Percentiles rank a stretch among this genome's conserved stretches.
phyloP scores from a whole-genome alignment of 1,140 invertebrate species.

The Triops longicaudatus region DNA sequence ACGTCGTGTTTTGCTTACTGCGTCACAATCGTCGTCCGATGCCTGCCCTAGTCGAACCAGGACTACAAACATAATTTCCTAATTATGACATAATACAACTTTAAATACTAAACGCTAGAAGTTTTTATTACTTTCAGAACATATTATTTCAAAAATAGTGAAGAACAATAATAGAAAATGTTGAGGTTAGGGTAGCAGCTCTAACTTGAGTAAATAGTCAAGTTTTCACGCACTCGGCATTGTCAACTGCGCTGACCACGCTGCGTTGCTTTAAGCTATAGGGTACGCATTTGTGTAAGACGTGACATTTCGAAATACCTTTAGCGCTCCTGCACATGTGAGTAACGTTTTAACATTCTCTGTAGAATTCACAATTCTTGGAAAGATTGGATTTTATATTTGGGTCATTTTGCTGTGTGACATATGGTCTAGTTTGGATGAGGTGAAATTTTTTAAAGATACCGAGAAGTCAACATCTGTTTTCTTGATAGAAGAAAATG shows the following conservation, averaged over 20 bases:
- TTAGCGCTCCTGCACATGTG: background rate
- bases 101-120: background rate
- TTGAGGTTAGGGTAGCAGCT: background rate
- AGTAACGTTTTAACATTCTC: background rate
- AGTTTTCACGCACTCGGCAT: background rate
- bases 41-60: background rate
- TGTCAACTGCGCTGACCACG: conserved; percentile 1
- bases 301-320: background rate
- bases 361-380: background rate
- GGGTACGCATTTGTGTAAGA: background rate
- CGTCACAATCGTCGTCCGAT: background rate
- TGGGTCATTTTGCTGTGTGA: background rate
- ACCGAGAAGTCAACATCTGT: background rate
- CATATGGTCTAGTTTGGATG: background rate
- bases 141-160: background rate
- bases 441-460: background rate
- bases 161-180: background rate
- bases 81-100: no score
- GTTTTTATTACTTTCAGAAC: background rate
- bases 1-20: conserved; percentile 2
- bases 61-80: background rate
- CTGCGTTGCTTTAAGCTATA: background rate
- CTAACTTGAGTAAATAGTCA: background rate
- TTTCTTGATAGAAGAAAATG: background rate
- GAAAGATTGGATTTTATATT: background rate